Evolutionary conservation across 2,888 invertebrate genomes (phyloP), one percentile per base, ranked within the genome.

Genomic region (Trisateles emortualis): DNA sequence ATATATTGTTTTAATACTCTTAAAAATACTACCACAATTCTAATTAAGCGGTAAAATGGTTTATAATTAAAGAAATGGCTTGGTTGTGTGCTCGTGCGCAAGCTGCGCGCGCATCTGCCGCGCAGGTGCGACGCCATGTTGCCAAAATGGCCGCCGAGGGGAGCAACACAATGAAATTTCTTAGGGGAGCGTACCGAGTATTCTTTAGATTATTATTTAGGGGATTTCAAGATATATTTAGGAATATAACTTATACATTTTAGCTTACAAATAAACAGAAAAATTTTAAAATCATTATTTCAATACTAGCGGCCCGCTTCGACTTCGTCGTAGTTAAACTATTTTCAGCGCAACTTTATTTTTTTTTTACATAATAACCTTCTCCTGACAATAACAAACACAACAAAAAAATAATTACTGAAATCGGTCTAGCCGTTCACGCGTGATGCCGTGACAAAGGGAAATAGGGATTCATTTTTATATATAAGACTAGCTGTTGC

Each of bases 91-190:
- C 79, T 78, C 68, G 46, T 49, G 68, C 68, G 78, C 86, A 86
- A 85, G 86, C 86, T 86, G 87, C 76, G 59, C 62, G 64, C 72
- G 75, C 87, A 88, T 86, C 87, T 88, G 87, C 79, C 73, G 54
- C 59, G 86, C 88, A 87, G 87, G 87, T 87, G 87, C 71, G 72
- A 65, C 74, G 81, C 79, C 83, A 80, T 80, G 40, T 69, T 72
- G 67, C 56, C 14, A 53, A 54, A 68, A 63, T 69, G 35, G 58
- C 53, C 35, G 35, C 36, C 26, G 56, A 69, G 76, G 77, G 78
- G 75, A 64, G 71, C 63, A 43, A 40, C 33, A 72, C 63, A 75
- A 73, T 61, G 46, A 52, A 14, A 55, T 52, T 64, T 70, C 54
- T 59, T 52, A 51, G 66, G 68, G 66, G 59, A 58, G 26, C 16